phyloP scores from a whole-genome alignment of 2,113 vertebrate species.

The Blennius ocellaris region DNA sequence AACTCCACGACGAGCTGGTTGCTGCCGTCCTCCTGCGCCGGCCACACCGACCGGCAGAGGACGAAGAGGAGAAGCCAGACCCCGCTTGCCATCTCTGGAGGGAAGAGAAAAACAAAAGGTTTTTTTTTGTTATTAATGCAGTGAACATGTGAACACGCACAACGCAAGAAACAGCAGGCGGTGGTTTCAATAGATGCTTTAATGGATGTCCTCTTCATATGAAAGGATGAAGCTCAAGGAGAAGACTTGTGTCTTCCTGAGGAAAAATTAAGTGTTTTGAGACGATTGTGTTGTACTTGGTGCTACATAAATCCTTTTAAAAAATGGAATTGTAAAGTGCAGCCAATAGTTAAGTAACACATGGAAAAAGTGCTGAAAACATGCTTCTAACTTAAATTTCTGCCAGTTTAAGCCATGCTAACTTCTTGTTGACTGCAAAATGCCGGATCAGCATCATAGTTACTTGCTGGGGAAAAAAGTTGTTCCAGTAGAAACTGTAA shows the following conservation, averaged over 20 bases:
- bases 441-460: too few relatives aligned
- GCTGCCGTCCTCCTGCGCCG: constrained; percentile 46
- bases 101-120: constrained; percentile 30
- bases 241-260: too few relatives aligned
- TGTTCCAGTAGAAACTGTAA: too few relatives aligned
- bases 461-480: too few relatives aligned
- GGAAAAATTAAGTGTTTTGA: too few relatives aligned
- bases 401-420: not conserved
- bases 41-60: constrained; percentile 38
- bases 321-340: not conserved
- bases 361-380: not conserved
- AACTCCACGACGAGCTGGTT: constrained; percentile 47
- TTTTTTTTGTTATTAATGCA: constrained; percentile 34
- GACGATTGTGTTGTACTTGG: not conserved
- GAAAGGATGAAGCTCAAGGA: too few relatives aligned
- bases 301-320: too few relatives aligned
- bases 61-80: constrained; percentile 71
- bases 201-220: too few relatives aligned
- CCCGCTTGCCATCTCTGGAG: constrained; percentile 83
- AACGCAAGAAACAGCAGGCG: not conserved
- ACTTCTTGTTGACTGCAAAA: too few relatives aligned
- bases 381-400: not conserved
- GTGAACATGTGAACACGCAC: constrained; percentile 26
- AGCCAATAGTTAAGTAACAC: not conserved
- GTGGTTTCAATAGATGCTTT: constrained; percentile 6